phyloP scores from a whole-genome alignment of 92 coral and sea anemone species.

The Siderastrea siderea region DNA sequence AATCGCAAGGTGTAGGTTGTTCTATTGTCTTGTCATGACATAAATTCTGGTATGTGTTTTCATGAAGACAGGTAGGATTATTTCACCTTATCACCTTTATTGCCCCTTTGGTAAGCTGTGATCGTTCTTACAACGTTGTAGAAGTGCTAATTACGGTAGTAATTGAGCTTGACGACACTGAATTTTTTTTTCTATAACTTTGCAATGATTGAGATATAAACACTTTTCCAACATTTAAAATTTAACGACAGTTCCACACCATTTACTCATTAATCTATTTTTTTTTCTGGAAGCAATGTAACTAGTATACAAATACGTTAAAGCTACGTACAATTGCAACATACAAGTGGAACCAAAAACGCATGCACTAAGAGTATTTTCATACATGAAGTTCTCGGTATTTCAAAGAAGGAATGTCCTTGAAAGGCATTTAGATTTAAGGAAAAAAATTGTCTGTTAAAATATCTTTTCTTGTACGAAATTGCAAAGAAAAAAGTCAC shows the following conservation, averaged over 20 bases:
- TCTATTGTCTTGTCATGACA: conserved; percentile 46
- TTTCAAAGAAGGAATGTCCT: background rate
- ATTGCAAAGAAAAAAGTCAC: background rate
- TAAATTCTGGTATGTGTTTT: conserved; percentile 41
- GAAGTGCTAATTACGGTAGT: conserved; percentile 11
- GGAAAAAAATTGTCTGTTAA: background rate
- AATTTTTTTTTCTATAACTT: background rate
- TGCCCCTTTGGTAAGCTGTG: conserved; percentile 20
- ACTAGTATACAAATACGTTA: background rate
- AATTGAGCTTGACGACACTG: background rate
- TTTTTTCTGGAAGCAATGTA: background rate
- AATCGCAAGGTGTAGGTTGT: conserved; percentile 32
- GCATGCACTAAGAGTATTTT: background rate
- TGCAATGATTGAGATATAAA: background rate
- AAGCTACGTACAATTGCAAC: conserved; percentile 3
- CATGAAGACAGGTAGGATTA: conserved; percentile 30
- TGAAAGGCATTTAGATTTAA: background rate
- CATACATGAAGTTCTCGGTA: background rate
- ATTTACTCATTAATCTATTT: background rate
- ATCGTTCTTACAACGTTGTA: conserved; percentile 25
- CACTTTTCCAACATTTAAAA: background rate
- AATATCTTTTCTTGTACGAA: background rate
- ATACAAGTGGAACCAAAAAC: background rate
- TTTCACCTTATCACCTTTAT: conserved; percentile 35
- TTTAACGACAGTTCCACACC: background rate